phyloP scores from a whole-genome alignment of 2,797 vertebrate genomes.

The Muscicapa striata region DNA sequence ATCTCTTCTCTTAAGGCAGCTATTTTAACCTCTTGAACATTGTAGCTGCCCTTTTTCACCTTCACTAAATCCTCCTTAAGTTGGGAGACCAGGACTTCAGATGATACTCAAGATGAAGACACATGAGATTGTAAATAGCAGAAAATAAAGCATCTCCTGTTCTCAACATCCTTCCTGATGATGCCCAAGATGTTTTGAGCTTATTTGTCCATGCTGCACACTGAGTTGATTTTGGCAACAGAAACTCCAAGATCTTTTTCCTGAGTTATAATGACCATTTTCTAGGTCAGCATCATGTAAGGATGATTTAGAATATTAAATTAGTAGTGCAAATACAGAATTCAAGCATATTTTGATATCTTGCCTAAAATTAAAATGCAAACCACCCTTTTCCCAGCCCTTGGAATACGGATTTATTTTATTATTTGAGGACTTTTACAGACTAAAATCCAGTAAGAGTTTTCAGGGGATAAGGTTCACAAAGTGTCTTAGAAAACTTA shows the following conservation, averaged over 20 bases:
- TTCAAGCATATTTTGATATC: not conserved
- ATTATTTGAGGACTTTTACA: not conserved
- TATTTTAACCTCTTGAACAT: not conserved
- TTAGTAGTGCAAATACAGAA: not conserved
- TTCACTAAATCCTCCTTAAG: not conserved
- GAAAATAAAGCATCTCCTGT: not conserved
- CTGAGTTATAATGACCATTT: not conserved
- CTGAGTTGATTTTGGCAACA: not conserved
- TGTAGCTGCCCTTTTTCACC: not conserved
- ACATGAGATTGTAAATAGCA: not conserved
- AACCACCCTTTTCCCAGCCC: not conserved
- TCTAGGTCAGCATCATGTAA: not conserved
- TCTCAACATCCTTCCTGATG: not conserved
- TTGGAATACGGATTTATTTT: not conserved
- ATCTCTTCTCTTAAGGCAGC: not conserved
- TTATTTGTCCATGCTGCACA: not conserved
- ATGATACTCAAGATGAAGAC: not conserved
- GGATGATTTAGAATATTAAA: not conserved
- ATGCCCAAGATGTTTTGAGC: not conserved
- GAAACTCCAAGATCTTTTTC: not conserved
- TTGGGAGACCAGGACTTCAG: not conserved
- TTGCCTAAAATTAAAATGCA: not conserved
- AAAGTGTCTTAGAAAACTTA: not conserved
- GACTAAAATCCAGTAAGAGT: not conserved
- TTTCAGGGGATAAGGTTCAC: not conserved